phyloP scores from a whole-genome alignment of 1,140 invertebrate species.

The Hycleus phaleratus region DNA sequence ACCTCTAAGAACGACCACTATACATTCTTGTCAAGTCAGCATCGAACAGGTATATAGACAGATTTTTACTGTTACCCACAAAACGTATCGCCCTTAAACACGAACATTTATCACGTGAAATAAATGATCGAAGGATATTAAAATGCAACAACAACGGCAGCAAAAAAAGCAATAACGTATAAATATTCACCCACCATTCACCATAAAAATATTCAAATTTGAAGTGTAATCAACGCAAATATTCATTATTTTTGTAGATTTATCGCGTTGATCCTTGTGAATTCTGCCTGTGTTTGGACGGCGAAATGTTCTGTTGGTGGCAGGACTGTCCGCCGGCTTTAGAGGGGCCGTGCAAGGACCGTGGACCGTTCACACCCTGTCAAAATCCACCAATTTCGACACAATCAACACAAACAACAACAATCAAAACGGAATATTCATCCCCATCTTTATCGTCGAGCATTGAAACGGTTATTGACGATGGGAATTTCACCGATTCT shows the following conservation, averaged over 20 bases:
- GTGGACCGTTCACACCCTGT: slow-evolving; percentile 38
- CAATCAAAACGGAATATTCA: background rate
- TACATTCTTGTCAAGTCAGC: too few species aligned
- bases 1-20: too few species aligned
- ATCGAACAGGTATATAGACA: too few species aligned
- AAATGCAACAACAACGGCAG: too few species aligned
- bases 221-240: too few species aligned
- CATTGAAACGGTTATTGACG: background rate
- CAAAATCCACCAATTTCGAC: slow-evolving; percentile 25
- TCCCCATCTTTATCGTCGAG: background rate
- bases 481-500: slow-evolving; percentile 5
- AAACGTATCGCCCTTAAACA: too few species aligned
- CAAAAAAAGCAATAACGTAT: too few species aligned
- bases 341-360: slow-evolving; percentile 37
- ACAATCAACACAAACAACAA: background rate
- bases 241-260: slow-evolving; percentile 36
- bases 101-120: too few species aligned
- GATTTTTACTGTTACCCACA: too few species aligned
- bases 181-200: too few species aligned
- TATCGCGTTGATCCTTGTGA: slow-evolving; percentile 53
- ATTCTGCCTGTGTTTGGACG: slow-evolving; percentile 61
- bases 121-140: too few species aligned
- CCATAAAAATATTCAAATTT: too few species aligned
- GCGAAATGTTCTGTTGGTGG: slow-evolving; percentile 70
- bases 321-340: slow-evolving; percentile 49